Base-by-base conservation (phyloP, 2,888 invertebrate species). In the Drosophila parthenogenetica region DNA sequence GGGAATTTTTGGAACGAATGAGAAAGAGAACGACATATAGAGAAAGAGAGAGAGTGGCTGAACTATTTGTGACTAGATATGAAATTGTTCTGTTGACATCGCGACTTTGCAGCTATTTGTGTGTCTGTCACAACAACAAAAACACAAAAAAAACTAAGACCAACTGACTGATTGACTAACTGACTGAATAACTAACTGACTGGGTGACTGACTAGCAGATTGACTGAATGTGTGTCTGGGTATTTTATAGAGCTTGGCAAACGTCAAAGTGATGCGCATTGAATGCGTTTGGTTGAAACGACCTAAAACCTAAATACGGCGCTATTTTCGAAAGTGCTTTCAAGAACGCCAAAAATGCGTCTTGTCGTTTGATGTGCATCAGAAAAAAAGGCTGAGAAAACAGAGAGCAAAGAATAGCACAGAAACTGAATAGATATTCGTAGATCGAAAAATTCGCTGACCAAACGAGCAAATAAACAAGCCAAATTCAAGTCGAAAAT, bases 231-330 rank as follows among this genome's bases (percentile, higher is more conserved):
- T 29, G 32, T 14, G 55, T 54, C 37, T 59, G 69, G 50, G 79
- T 66, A 68, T 77, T 74, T 79, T 79, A 60, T 77, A 77, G 74
- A 78, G 71, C 79, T 79, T 73, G 73, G 79, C 79, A 78, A 73
- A 78, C 80, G 81, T 82, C 81, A 82, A 81, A 76, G 82, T 82
- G 81, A 73, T 80, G 72, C 73, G 82, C 78, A 69, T 76, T 82
- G 82, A 82, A 82, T 82, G 80, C 76, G 68, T 77, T 74, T 71
- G 65, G 63, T 43, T 42, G 49, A 77, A 76, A 74, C 82, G 82
- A 82, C 84, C 84, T 80, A 84, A 84, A 84, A 84, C 84, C 84
- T 84, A 84, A 84, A 84, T 82, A 84, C 84, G 78, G 82, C 78
- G 79, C 76, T 82, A 82, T 82, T 82, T 82, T 79, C 77, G 76